Percentiles rank a stretch among this genome's conserved stretches.
These are phyloP conservation scores for Etheostoma cragini DNA, from an alignment of 2,113 vertebrate genomes.

Conservation along the genomic window DNA sequence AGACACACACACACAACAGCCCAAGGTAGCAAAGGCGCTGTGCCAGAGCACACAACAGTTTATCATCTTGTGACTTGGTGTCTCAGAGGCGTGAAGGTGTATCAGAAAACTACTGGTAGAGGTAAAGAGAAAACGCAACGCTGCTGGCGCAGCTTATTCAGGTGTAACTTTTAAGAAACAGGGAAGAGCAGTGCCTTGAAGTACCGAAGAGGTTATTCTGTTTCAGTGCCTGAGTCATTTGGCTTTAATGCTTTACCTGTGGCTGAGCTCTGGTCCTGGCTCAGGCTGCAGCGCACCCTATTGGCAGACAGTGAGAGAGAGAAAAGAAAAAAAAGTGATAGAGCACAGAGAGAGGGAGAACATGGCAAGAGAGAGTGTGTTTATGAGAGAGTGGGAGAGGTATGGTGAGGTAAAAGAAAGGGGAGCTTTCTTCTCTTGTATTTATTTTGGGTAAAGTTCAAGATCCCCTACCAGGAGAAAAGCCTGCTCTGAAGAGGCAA, in stretches of 20 bases:
- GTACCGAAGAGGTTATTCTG: conserved; percentile 58
- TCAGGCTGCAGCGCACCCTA: conserved; percentile 54
- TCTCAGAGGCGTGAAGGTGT: conserved; percentile 49
- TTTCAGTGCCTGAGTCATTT: conserved; percentile 65
- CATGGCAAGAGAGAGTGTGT: no score
- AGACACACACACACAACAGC: not conserved
- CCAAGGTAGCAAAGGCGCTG: not conserved
- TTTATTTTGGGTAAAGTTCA: conserved; percentile 60
- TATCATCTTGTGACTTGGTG: conserved; percentile 51
- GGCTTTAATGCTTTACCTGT: conserved; percentile 65
- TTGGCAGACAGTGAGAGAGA: conserved; percentile 36
- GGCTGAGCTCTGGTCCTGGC: conserved; percentile 52
- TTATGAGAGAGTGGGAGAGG: not conserved
- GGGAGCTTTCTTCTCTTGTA: conserved; percentile 52
- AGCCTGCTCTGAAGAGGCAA: conserved; percentile 62
- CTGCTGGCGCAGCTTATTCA: conserved; percentile 37
- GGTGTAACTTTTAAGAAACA: conserved; percentile 52
- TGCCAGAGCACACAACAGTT: conserved; percentile 35
- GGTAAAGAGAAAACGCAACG: conserved; percentile 21
- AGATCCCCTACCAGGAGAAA: conserved; percentile 50
- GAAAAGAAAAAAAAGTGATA: not conserved
- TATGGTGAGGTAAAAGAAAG: conserved; percentile 40
- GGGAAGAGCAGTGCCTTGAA: conserved; percentile 26
- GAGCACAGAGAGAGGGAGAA: not conserved
- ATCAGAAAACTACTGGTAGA: conserved; percentile 47